Base-by-base conservation (phyloP, 2,113 vertebrate genomes). In the Vidua chalybeata region DNA sequence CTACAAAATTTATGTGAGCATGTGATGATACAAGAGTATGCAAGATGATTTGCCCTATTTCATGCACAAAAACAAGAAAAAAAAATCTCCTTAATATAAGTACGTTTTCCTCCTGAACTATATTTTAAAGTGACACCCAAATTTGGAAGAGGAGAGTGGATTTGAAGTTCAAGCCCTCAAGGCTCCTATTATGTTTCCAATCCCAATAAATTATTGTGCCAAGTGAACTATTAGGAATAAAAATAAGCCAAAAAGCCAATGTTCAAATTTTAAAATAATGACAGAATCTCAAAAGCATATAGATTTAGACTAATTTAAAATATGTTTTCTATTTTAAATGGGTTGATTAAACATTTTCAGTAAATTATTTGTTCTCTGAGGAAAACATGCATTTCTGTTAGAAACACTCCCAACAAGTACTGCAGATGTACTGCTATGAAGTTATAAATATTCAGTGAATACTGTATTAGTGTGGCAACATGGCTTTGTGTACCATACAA, bases 381-480 rank as follows among this genome's bases (percentile, higher is more conserved):
- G 43, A 73, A 83, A 85, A 12, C 51, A 39, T 30, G 18, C 33
- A 64, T 73, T 90, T 85, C 52, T 77, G 6, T 63, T 66, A 83
- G 72, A 85, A 91, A 43, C 12, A 17, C n/a, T 80, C 71, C 63
- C 46, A 55, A 77, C 37, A 90, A 77, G 80, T 30, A 33, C n/a
- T 76, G 73, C 77, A 75, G 81, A 30, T 81, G 8, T 55, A 27
- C 43, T 81, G 45, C 74, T 90, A 5, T n/a, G 31, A 85, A 80
- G 26, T 51, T 33, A 61, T 85, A 83, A 92, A 62, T 90, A 94
- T 76, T 94, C 92, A 82, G 62, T 63, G 75, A 33, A 49, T 92
- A 51, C 71, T 88, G n/a, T 46, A 46, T 72, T 31, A 61, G 26
- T 26, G 54, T 87, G 82, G 62, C 37, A 87, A 9, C 45, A 14